Base-by-base conservation (phyloP, 1,140 invertebrate genomes). In the Hyphantria cunea region DNA sequence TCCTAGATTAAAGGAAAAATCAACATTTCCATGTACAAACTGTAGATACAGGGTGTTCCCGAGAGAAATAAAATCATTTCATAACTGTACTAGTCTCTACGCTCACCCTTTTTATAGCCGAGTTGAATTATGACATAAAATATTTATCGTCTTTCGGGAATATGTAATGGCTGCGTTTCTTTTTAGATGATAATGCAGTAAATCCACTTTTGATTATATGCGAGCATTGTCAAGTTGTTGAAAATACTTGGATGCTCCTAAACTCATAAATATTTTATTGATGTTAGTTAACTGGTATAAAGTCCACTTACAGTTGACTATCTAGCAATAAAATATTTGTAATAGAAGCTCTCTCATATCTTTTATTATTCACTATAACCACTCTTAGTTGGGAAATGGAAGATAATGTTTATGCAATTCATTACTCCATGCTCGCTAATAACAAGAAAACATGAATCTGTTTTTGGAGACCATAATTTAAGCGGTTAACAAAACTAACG, bases 111-210 rank as follows among this genome's bases (percentile, higher is more conserved):
- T 86, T 84, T 84, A 87, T 83, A 70, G 77, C 76, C 50, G 53
- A 61, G 72, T 70, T 80, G 78, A 85, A 84, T 84, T 82, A 84
- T 84, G 80, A 76, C 65, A 78, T 82, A 83, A 84, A 87, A 85
- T 80, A 83, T 85, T 85, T 83, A 87, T 82, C 74, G 78, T 67
- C 72, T 75, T 79, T 79, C 71, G 64, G 70, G 72, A 67, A 78
- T 87, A 72, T 78, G 72, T 78, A 77, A 76, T 72, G 72, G 61
- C 66, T 80, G 72, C 76, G 68, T 64, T 74, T 64, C 69, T 77
- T 82, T 78, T 72, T 74, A 70, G 66, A 75, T 68, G 68, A 76
- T 76, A 78, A 77, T 74, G 73, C 64, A 76, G 67, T 66, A 72
- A 76, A 76, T 76, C 68, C 63, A 37, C 61, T 52, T 78, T 74